These are phyloP conservation scores for Prosapia bicincta DNA, from an alignment of 2,888 invertebrate species.

Conservation along the genomic window DNA sequence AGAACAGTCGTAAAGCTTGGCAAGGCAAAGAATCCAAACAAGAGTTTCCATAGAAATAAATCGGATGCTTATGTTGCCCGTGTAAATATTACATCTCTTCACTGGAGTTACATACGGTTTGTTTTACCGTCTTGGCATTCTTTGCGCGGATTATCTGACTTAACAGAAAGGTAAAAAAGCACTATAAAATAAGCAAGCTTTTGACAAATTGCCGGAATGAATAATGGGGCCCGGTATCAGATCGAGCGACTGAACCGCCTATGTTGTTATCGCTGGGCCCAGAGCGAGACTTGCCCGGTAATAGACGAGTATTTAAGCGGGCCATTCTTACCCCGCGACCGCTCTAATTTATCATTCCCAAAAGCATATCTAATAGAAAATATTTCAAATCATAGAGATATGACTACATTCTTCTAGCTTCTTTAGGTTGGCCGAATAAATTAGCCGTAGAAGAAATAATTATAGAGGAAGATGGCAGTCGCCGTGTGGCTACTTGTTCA, in stretches of 20 bases:
- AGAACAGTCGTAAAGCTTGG: no score
- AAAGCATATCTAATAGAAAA: slow-evolving; percentile 2
- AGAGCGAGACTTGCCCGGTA: neutral
- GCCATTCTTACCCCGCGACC: neutral
- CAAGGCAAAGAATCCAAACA: no score
- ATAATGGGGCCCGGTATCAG: neutral
- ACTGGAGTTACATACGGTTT: no score
- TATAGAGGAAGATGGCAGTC: neutral
- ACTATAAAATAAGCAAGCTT: neutral
- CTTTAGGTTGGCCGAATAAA: neutral
- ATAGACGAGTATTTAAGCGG: neutral
- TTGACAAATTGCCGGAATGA: neutral
- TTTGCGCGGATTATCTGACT: no score
- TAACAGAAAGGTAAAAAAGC: neutral
- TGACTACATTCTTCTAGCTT: neutral
- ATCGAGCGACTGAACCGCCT: neutral
- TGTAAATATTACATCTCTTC: no score
- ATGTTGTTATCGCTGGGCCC: neutral
- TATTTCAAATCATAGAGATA: neutral
- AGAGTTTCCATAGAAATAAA: no score
- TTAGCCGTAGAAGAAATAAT: neutral
- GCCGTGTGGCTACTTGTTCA: neutral
- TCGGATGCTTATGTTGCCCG: no score
- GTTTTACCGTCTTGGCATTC: no score
- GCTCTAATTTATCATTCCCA: neutral